Evolutionary conservation across 2,888 invertebrate genomes (phyloP).

Genomic region (Morpho helenor): DNA sequence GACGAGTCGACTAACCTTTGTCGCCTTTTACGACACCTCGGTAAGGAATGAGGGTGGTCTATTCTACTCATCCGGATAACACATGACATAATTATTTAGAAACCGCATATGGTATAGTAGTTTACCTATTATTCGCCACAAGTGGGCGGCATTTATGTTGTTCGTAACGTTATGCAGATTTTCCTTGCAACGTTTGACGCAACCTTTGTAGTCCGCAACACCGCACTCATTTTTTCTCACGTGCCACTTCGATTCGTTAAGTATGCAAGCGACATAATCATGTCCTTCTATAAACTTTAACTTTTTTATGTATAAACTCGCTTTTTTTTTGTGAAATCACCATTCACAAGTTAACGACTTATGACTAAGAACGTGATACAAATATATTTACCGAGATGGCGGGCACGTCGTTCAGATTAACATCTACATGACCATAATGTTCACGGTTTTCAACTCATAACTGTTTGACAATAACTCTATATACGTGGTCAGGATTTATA

Average conservation of each 20-base stretch:
- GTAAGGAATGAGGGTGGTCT: no score
- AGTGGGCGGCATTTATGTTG: no score
- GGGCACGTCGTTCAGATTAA: constrained; percentile 53
- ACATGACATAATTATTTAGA: no score
- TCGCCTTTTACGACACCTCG: no score
- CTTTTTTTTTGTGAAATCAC: constrained; percentile 43
- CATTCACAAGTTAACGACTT: constrained; percentile 58
- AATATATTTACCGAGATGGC: constrained; percentile 58
- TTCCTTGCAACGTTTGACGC: constrained; percentile 19
- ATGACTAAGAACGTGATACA: constrained; percentile 70
- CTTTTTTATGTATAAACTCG: constrained; percentile 49
- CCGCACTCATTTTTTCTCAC: constrained; percentile 51
- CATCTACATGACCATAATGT: constrained; percentile 62
- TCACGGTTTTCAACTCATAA: constrained; percentile 50
- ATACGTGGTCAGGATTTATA: constrained; percentile 64
- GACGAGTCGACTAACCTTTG: no score
- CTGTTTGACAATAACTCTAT: constrained; percentile 65
- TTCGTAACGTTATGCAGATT: constrained; percentile 9
- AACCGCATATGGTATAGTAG: no score
- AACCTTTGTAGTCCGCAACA: constrained; percentile 27
- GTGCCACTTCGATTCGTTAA: constrained; percentile 47
- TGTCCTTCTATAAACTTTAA: constrained; percentile 52
- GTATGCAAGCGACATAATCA: constrained; percentile 46
- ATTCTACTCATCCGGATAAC: no score
- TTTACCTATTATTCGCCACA: no score